phyloP scores from a whole-genome alignment of 2,888 invertebrate species.

The Eilema griseolum region DNA sequence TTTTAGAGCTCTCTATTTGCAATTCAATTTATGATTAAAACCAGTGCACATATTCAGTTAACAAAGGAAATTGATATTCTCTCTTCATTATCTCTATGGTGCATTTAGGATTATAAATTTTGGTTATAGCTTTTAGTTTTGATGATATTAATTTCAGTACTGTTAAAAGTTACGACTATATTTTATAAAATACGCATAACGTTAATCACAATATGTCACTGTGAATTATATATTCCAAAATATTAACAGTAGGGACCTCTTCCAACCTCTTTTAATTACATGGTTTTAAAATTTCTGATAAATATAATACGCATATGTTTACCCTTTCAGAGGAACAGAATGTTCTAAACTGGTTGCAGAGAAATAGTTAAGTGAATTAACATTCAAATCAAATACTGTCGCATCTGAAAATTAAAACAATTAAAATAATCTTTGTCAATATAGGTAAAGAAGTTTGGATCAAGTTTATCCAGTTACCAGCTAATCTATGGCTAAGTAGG shows the following conservation, averaged over 20 bases:
- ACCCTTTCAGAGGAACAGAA: no score
- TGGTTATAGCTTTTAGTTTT: neutral
- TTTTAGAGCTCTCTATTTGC: slow-evolving; percentile 4
- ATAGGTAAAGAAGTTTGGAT: slow-evolving; percentile 26
- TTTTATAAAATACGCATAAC: no score
- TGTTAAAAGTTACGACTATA: neutral
- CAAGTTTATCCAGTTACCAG: slow-evolving; percentile 33
- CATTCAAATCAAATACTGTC: neutral
- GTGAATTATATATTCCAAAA: neutral
- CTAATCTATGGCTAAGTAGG: slow-evolving; percentile 33
- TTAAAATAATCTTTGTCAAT: slow-evolving; percentile 24
- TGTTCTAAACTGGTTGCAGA: no score
- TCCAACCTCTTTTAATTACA: neutral
- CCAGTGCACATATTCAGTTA: neutral
- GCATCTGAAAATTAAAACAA: slow-evolving; percentile 2
- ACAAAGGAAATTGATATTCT: neutral
- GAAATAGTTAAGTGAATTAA: no score
- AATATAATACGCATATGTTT: neutral
- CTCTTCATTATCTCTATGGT: neutral
- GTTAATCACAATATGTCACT: no score
- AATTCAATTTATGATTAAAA: slow-evolving; percentile 10
- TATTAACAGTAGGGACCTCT: neutral
- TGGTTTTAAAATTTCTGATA: neutral
- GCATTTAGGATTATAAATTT: neutral
- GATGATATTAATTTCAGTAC: neutral